A percentile compares a stretch with the other conserved stretches of the same genome.
Evolutionary conservation across 2,888 invertebrate species (phyloP).

Genomic region (Netelia melanura): DNA sequence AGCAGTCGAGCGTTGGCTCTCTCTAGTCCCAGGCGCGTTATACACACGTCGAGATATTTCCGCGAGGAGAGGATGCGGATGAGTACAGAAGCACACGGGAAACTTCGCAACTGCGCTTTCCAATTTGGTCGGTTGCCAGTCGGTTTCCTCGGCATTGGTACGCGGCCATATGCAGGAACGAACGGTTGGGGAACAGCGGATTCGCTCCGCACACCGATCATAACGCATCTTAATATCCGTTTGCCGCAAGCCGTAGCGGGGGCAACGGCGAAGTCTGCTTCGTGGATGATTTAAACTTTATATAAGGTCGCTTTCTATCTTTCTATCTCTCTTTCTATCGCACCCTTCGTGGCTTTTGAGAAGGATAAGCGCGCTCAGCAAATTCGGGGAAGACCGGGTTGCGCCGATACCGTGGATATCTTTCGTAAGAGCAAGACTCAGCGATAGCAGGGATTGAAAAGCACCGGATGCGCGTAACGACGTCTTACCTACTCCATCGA

Average conservation of each 20-base stretch:
- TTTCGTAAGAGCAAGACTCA: background rate
- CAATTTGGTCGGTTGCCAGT: constrained; percentile 83
- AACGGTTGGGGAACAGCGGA: constrained; percentile 65
- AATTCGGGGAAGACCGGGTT: constrained; percentile 53
- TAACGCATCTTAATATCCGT: constrained; percentile 81
- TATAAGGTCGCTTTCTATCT: constrained; percentile 72
- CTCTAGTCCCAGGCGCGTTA: constrained; percentile 47
- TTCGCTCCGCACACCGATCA: constrained; percentile 67
- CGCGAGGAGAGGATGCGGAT: constrained; percentile 48
- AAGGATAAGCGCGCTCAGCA: constrained; percentile 60
- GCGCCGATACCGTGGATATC: constrained; percentile 62
- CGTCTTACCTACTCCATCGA: constrained; percentile 84
- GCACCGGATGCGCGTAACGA: constrained; percentile 84
- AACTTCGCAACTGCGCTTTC: constrained; percentile 80
- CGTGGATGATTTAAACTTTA: constrained; percentile 77
- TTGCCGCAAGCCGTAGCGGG: constrained; percentile 53
- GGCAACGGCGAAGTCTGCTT: constrained; percentile 53
- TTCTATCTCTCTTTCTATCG: constrained; percentile 48
- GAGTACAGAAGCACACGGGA: constrained; percentile 66
- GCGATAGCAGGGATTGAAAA: constrained; percentile 67
- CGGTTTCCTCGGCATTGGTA: constrained; percentile 70
- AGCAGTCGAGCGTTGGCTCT: constrained; percentile 55
- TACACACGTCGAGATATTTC: constrained; percentile 52
- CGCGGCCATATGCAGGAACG: constrained; percentile 69
- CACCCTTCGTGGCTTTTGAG: constrained; percentile 29